These are phyloP conservation scores for Bombus cullumanus DNA, from an alignment of 1,140 invertebrate species.

Conservation along the genomic window DNA sequence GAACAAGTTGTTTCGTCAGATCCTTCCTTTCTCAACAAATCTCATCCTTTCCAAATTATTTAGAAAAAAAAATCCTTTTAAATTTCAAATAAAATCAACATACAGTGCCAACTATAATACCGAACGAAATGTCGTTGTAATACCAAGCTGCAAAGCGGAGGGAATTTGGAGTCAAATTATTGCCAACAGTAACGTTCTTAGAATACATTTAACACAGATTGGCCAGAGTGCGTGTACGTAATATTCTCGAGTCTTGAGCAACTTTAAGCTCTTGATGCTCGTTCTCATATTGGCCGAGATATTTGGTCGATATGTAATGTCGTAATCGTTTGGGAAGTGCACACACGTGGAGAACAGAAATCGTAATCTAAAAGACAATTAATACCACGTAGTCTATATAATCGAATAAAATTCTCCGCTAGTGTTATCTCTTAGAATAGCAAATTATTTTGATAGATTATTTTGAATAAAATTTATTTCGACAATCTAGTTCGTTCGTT, in stretches of 20 bases:
- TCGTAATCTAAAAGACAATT: not conserved
- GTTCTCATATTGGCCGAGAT: conserved; percentile 48
- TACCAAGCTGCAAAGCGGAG: not conserved
- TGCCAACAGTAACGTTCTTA: conserved; percentile 28
- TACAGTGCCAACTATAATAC: not conserved
- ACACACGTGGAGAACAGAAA: not conserved
- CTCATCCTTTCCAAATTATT: no score
- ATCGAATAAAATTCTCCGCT: no score
- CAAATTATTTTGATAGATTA: not conserved
- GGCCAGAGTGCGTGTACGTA: conserved; percentile 65
- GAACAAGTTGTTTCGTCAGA: no score
- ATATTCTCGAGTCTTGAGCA: conserved; percentile 71
- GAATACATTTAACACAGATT: conserved; percentile 33
- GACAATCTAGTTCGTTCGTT: not conserved
- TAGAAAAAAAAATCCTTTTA: not conserved
- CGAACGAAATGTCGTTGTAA: not conserved
- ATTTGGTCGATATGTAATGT: conserved; percentile 6
- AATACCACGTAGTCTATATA: no score
- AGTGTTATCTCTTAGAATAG: no score
- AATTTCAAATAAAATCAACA: not conserved
- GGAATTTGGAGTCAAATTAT: conserved; percentile 27
- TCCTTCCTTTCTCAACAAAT: no score
- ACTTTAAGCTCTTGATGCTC: conserved; percentile 52
- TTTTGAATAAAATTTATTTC: not conserved
- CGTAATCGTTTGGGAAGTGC: conserved; percentile 25